Base-by-base conservation (phyloP, 2,113 vertebrate genomes). In the Oryctolagus cuniculus region DNA sequence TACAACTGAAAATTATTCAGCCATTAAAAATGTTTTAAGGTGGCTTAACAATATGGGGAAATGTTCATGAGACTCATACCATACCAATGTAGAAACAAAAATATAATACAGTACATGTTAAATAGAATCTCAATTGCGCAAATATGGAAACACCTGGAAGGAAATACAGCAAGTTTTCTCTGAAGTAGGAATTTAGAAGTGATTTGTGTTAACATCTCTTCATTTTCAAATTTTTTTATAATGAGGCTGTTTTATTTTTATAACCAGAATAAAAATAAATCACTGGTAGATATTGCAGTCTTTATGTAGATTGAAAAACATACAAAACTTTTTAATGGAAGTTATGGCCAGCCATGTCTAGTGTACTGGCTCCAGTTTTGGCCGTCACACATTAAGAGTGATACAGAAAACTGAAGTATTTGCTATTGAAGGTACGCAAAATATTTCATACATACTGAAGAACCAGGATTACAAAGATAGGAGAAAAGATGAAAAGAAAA, bases 211-310 rank as follows among this genome's bases (percentile, higher is more conserved):
- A 70, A 69, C 38, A 80, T 93, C 36, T 88, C n/a, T 63, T 78
- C 69, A 73, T 73, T 89, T 95, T 86, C 73, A 21, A 84, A 86
- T 79, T 85, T 55, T 55, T 80, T 64, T 83, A 36, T 86, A 63
- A 70, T 69, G 25, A 70, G 51, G 6, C 15, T 74, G 9, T 89
- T 95, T 94, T 74, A 70, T 27, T 91, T 79, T 80, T 73, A 63
- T 38, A 69, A 80, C 10, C 10, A 86, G 69, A 72, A 78, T 94
- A 79, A 86, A 74, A 92, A 51, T 73, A 90, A 49, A 87, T 44
- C 44, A 44, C 6, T 81, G 27, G 55, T 77, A 85, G 34, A 87
- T 72, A 29, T 55, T 64, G 69, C 3, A 78, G 55, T 72, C 63
- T 86, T 82, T 8, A 91, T 38, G 36, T 27, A 77, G 15, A 81